A percentile compares a stretch with the other conserved stretches of the same genome.
phyloP scores from a whole-genome alignment of 2,888 invertebrate species.

The Automeris io region DNA sequence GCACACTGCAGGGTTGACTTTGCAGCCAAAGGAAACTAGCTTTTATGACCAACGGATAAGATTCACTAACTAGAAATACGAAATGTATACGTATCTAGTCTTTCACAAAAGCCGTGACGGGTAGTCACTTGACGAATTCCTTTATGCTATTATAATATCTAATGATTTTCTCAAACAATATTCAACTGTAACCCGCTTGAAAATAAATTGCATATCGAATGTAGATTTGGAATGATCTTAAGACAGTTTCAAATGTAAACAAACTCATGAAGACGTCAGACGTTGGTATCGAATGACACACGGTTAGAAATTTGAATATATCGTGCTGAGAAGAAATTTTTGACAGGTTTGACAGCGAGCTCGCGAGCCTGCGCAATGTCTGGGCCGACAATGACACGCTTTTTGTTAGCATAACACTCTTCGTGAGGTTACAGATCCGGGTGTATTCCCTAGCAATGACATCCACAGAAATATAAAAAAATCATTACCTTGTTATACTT shows the following conservation, averaged over 20 bases:
- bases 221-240: conserved; percentile 12
- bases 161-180: conserved; percentile 3
- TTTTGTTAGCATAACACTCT: conserved; percentile 40
- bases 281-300: conserved; percentile 62
- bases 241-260: conserved; percentile 21
- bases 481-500: no score
- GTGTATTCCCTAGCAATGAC: no score
- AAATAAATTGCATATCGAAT: conserved; percentile 22
- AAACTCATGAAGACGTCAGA: conserved; percentile 66
- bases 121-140: conserved; percentile 65
- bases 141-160: conserved; percentile 35
- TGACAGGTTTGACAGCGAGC: conserved; percentile 53
- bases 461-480: no score
- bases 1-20: conserved; percentile 32
- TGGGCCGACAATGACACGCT: conserved; percentile 36
- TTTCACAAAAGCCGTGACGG: conserved; percentile 49
- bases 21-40: conserved; percentile 18
- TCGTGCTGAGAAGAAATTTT: conserved; percentile 67
- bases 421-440: conserved; percentile 1
- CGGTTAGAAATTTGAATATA: conserved; percentile 56
- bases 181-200: background rate
- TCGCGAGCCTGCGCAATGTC: conserved; percentile 28
- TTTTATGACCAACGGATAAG: conserved; percentile 19
- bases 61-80: conserved; percentile 11
- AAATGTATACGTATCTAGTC: conserved; percentile 24